Base-by-base conservation (phyloP, 2,888 invertebrate genomes). In the Synergus japonicus region DNA sequence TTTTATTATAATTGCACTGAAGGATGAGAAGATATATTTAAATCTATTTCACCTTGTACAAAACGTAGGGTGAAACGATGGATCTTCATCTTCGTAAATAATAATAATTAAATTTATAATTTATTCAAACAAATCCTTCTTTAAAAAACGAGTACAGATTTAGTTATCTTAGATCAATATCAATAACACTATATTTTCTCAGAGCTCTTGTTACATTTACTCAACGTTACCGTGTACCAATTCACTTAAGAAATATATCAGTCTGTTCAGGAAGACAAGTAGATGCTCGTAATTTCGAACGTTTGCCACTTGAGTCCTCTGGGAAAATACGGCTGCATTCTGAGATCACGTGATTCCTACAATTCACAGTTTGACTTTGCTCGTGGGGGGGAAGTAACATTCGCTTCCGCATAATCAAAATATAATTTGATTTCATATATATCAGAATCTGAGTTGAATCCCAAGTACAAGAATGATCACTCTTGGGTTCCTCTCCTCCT, bases 191-290 rank as follows among this genome's bases (percentile, higher is more conserved):
- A n/a, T 3, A 18, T 58, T 58, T 58, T 18, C 9, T 18, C 9
- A 15, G 8, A n/a, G 54, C n/a, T 54, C n/a, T 29, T 3, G 29
- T 29, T 29, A n/a, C n/a, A 15, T 9, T 58, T 18, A 58, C 10
- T 58, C 18, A 58, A 58, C 2, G n/a, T 0, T 18, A 13, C 7
- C 15, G 65, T 37, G n/a, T 13, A 37, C 9, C 37, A 15, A 65
- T 64, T 64, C 15, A 15, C 41, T 64, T 64, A 64, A 64, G 37
- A n/a, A 64, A 22, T 64, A 64, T 37, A 64, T 64, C 37, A 64
- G 37, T 37, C 37, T 37, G 13, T 64, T 37, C 13, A 18, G 37
- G 37, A 37, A 64, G 64, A 8, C 15, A 64, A 64, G 37, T 37
- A 64, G 64, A 15, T 41, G 15, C 13, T 64, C 29, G 41, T 64